Evolutionary conservation across 2,888 invertebrate species (phyloP).

Genomic region (Ormyrus labotus): DNA sequence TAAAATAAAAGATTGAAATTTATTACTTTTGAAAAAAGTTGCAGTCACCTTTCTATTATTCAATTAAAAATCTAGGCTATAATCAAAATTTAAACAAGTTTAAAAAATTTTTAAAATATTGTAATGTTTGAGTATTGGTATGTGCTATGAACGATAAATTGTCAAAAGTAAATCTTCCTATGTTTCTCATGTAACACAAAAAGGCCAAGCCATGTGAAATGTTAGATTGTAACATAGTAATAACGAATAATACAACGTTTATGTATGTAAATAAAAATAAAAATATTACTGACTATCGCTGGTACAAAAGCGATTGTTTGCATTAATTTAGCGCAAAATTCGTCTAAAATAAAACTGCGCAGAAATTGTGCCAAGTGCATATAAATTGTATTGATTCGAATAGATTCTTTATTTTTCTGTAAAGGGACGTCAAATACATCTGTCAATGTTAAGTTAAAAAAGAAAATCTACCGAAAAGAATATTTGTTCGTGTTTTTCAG

Average conservation of each 20-base stretch:
- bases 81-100: neutral
- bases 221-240: constrained; percentile 20
- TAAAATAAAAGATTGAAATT: neutral
- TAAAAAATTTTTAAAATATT: neutral
- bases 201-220: constrained; percentile 30
- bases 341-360: neutral
- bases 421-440: neutral
- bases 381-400: constrained; percentile 7
- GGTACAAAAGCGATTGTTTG: neutral
- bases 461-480: too few species aligned
- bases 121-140: constrained; percentile 1
- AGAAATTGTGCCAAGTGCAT: constrained; percentile 37
- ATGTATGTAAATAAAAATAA: constrained; percentile 14
- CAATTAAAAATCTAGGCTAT: neutral
- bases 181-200: constrained; percentile 8
- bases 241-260: neutral
- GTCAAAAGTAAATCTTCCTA: constrained; percentile 14
- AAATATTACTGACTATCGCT: neutral
- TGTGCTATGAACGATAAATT: neutral
- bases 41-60: too few species aligned
- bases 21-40: too few species aligned
- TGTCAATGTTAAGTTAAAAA: too few species aligned
- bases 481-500: too few species aligned
- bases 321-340: neutral
- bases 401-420: neutral